These are phyloP conservation scores for Heliconius ismenius DNA, from an alignment of 2,888 invertebrate genomes.

Conservation along the genomic window DNA sequence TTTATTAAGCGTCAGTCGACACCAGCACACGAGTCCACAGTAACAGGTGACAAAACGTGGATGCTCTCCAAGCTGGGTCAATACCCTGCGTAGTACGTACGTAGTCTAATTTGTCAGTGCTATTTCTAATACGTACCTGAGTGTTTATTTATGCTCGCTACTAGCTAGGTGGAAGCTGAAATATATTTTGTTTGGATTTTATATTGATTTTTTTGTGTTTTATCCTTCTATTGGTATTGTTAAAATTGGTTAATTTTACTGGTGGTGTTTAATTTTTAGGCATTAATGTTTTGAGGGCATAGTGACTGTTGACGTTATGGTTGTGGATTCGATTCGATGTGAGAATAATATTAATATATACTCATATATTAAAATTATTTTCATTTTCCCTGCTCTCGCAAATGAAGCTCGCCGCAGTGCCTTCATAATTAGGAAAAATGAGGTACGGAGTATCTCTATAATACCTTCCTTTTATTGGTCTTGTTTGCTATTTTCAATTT, in stretches of 20 bases:
- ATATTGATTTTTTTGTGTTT: not conserved
- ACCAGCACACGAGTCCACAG: conserved; percentile 25
- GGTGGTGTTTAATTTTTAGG: not conserved
- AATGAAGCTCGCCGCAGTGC: too few species aligned
- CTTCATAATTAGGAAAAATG: too few species aligned
- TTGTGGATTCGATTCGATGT: too few species aligned
- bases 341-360: too few species aligned
- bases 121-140: conserved; percentile 40
- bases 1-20: not conserved
- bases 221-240: not conserved
- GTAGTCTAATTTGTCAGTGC: conserved; percentile 38
- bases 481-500: too few species aligned
- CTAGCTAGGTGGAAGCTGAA: conserved; percentile 17
- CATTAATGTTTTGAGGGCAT: too few species aligned
- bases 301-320: too few species aligned
- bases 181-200: conserved; percentile 12
- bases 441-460: too few species aligned
- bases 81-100: conserved; percentile 31
- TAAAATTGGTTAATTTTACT: not conserved
- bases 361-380: too few species aligned
- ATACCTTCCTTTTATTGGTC: too few species aligned
- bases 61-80: conserved; percentile 41
- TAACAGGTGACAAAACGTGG: conserved; percentile 45
- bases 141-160: conserved; percentile 33
- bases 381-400: too few species aligned